Evolutionary conservation across 2,113 vertebrate genomes (phyloP).

Genomic region (Delphinus delphis): DNA sequence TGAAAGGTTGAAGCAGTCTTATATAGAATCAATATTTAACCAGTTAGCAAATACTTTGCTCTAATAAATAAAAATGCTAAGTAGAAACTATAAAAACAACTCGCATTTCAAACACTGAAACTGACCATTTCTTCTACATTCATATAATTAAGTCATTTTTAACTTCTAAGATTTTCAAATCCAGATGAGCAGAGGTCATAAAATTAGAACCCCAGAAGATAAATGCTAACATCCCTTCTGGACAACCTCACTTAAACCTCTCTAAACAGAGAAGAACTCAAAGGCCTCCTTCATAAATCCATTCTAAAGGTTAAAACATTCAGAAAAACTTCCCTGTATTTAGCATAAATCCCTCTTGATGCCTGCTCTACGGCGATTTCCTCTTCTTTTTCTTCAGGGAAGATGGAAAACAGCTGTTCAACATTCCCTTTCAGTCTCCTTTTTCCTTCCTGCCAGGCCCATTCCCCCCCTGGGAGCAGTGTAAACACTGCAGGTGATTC

Average conservation of each 20-base stretch:
- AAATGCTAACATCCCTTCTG: background rate
- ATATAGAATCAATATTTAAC: background rate
- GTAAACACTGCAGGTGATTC: slow-evolving; percentile 56
- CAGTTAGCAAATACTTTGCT: background rate
- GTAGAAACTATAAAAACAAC: background rate
- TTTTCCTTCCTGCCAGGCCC: slow-evolving; percentile 34
- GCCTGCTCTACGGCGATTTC: slow-evolving; percentile 47
- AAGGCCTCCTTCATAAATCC: slow-evolving; percentile 50
- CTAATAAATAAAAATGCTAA: slow-evolving; percentile 30
- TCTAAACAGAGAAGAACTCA: slow-evolving; percentile 44
- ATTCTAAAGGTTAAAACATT: slow-evolving; percentile 38
- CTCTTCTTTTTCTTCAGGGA: slow-evolving; percentile 57
- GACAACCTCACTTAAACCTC: slow-evolving; percentile 5
- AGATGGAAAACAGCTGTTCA: slow-evolving; percentile 72
- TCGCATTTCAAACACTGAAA: slow-evolving; percentile 36
- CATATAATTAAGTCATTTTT: background rate
- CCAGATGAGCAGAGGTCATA: background rate
- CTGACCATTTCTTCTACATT: background rate
- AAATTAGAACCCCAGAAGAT: background rate
- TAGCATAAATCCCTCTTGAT: slow-evolving; percentile 66
- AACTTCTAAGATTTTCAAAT: slow-evolving; percentile 41
- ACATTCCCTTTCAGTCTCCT: slow-evolving; percentile 42
- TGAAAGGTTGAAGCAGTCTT: background rate
- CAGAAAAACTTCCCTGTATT: slow-evolving; percentile 41
- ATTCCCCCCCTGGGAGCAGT: background rate